These are phyloP conservation scores for Anarsia innoxiella DNA, from an alignment of 2,888 invertebrate genomes.

Conservation along the genomic window DNA sequence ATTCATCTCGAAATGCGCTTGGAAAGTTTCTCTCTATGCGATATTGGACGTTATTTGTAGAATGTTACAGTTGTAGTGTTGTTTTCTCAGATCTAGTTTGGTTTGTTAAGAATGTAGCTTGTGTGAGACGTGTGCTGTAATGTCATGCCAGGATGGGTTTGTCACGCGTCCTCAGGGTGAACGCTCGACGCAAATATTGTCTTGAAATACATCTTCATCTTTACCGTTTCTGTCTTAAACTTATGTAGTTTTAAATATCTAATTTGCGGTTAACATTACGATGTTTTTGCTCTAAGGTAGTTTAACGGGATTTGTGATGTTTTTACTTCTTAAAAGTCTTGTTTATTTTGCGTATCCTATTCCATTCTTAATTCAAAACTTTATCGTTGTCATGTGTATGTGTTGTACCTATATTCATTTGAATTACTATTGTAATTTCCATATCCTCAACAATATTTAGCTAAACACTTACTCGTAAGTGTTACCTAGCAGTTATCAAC, in stretches of 20 bases:
- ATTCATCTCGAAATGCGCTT: neutral
- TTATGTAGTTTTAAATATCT: slow-evolving; percentile 7
- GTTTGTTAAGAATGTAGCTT: slow-evolving; percentile 10
- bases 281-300: too few species aligned
- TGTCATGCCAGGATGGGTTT: slow-evolving; percentile 51
- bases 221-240: neutral
- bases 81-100: neutral
- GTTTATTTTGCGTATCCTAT: too few species aligned
- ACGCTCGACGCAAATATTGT: slow-evolving; percentile 53
- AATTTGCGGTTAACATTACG: neutral
- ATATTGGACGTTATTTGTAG: neutral
- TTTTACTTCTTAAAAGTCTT: too few species aligned
- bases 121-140: slow-evolving; percentile 28
- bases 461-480: too few species aligned
- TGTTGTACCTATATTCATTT: too few species aligned
- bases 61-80: neutral
- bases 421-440: neutral
- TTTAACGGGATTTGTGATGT: too few species aligned
- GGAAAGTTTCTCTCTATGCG: neutral
- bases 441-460: neutral
- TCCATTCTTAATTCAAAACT: neutral
- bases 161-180: slow-evolving; percentile 58
- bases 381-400: neutral
- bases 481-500: slow-evolving; percentile 3
- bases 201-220: slow-evolving; percentile 20